Percentiles rank a stretch among this genome's conserved stretches.
These are phyloP conservation scores for Callopanchax toddi DNA, from an alignment of 2,113 vertebrate species.

Conservation along the genomic window DNA sequence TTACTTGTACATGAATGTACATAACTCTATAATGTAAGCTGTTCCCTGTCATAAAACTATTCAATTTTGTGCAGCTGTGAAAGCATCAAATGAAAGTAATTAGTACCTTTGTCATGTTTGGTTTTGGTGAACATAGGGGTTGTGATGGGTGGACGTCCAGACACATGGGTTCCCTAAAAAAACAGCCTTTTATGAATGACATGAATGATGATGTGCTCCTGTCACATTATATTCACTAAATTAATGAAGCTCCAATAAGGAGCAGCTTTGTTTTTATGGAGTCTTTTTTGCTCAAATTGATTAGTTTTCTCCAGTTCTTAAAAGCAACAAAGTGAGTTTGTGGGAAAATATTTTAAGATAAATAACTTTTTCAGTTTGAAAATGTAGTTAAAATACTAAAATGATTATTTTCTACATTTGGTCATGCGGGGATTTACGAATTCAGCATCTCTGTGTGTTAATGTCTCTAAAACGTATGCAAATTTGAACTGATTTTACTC, in stretches of 20 bases:
- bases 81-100: conserved; percentile 12
- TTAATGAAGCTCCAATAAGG: too few species aligned
- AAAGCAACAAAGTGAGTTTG: too few species aligned
- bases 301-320: not conserved
- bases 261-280: not conserved
- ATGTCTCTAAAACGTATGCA: too few species aligned
- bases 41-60: conserved; percentile 10
- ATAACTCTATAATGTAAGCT: conserved; percentile 48
- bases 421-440: too few species aligned
- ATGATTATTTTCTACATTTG: too few species aligned
- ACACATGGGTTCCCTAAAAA: conserved; percentile 51
- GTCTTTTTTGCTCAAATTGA: not conserved
- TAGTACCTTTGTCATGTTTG: conserved; percentile 58
- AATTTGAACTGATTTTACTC: not conserved
- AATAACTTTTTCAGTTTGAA: too few species aligned
- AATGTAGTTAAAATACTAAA: too few species aligned
- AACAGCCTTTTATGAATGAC: too few species aligned
- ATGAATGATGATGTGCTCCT: too few species aligned
- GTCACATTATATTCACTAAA: not conserved
- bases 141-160: conserved; percentile 22
- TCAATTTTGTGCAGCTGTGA: too few species aligned
- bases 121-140: conserved; percentile 38
- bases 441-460: too few species aligned
- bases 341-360: too few species aligned
- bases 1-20: conserved; percentile 19